These are phyloP conservation scores for Astyanax mexicanus DNA, from an alignment of 2,797 vertebrate genomes.

Conservation along the genomic window DNA sequence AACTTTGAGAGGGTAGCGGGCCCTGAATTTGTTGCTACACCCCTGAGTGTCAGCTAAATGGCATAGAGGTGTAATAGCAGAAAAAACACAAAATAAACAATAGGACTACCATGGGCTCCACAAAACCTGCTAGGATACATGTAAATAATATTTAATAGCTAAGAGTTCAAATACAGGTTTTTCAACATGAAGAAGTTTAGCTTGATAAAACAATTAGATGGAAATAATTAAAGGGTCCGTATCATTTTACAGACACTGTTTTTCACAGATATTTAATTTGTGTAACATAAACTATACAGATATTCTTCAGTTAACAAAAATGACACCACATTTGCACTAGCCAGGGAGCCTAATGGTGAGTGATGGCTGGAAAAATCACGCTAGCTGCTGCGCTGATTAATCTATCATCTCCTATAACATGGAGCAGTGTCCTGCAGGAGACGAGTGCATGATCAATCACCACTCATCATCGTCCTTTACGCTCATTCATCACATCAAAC, in stretches of 20 bases:
- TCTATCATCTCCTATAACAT: constrained; percentile 41
- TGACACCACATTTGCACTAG: constrained; percentile 23
- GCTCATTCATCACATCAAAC: constrained; percentile 27
- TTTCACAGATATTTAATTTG: background rate
- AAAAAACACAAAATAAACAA: background rate
- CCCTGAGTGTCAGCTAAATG: background rate
- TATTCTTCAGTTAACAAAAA: background rate
- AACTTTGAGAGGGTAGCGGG: no score
- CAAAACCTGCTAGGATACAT: no score
- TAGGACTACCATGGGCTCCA: no score
- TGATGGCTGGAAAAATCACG: constrained; percentile 23
- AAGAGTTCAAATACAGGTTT: no score
- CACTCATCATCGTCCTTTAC: constrained; percentile 30
- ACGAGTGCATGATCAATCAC: constrained; percentile 49
- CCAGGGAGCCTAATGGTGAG: constrained; percentile 24
- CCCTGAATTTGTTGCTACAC: no score
- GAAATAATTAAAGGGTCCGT: background rate
- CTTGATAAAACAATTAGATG: no score
- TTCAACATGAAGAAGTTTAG: no score
- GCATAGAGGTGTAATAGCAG: background rate
- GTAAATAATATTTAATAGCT: no score
- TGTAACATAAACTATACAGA: background rate
- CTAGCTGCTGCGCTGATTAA: constrained; percentile 23
- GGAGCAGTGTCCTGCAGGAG: constrained; percentile 13
- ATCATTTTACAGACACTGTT: background rate